Conservation (phyloP, 2,888 invertebrate genomes). For the Microctonus aethiopoides region DNA sequence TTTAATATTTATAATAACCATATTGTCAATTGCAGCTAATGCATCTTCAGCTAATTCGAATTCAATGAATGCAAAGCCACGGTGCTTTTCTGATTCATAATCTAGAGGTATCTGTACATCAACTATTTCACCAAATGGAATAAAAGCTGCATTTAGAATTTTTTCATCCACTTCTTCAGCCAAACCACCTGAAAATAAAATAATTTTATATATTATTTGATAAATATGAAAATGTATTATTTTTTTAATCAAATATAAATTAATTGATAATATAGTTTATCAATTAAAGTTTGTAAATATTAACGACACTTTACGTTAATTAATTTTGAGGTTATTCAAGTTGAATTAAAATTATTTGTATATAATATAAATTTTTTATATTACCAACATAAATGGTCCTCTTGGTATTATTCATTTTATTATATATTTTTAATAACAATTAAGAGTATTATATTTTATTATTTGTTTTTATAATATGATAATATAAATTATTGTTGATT, state of each 20-base stretch:
- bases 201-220: no score
- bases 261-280: no score
- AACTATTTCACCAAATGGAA: conserved; percentile 98
- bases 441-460: no score
- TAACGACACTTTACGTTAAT: background rate
- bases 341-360: background rate
- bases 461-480: no score
- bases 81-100: conserved; percentile 96
- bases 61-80: conserved; percentile 99
- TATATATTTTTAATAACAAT: background rate
- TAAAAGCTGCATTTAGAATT: conserved; percentile 94
- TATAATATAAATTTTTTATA: background rate
- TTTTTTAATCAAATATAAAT: no score
- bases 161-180: conserved; percentile 97
- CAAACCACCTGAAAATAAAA: conserved; percentile 76
- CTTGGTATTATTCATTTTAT: conserved; percentile 73
- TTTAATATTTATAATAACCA: conserved; percentile 73
- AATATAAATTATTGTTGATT: no score
- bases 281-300: background rate
- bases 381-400: conserved; percentile 83
- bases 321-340: conserved; percentile 25
- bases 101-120: conserved; percentile 98
- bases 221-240: no score
- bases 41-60: conserved; percentile 98
- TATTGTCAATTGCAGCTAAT: conserved; percentile 98